These are phyloP conservation scores for Pseudococcus longispinus DNA, from an alignment of 2,888 invertebrate species.

Conservation along the genomic window DNA sequence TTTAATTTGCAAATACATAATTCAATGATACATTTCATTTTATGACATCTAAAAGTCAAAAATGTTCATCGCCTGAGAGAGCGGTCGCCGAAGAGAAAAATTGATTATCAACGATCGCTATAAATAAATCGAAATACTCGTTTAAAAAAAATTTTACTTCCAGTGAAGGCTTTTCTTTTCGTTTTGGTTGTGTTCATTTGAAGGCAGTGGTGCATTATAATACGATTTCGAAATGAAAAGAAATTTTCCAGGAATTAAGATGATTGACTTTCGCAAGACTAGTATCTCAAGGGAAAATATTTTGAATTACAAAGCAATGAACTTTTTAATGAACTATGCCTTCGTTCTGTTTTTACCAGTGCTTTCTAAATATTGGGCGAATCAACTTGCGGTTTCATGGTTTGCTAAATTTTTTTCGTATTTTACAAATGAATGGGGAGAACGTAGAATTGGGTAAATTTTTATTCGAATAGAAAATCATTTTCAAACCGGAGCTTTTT, in stretches of 20 bases:
- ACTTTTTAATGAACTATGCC: background rate
- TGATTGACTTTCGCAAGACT: background rate
- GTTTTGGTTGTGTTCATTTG: background rate
- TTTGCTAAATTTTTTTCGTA: background rate
- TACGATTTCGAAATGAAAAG: background rate
- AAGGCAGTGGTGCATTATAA: background rate
- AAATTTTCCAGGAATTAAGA: background rate
- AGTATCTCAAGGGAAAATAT: background rate
- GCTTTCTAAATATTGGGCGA: background rate
- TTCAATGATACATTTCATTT: background rate
- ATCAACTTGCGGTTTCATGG: background rate
- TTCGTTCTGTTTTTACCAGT: background rate
- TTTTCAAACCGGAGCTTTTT: no score
- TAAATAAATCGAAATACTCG: background rate
- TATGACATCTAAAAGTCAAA: background rate
- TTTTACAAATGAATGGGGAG: background rate
- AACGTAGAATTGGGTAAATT: background rate
- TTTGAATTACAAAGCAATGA: background rate
- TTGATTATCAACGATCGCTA: background rate
- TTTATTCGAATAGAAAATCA: background rate
- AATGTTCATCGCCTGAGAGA: background rate
- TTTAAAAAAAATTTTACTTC: background rate
- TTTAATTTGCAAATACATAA: background rate
- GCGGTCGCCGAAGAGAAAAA: background rate
- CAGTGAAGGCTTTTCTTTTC: background rate